Percentiles rank a stretch among this genome's conserved stretches.
Evolutionary conservation across 2,113 vertebrate species (phyloP).

Genomic region (Orientallactaga bullata): DNA sequence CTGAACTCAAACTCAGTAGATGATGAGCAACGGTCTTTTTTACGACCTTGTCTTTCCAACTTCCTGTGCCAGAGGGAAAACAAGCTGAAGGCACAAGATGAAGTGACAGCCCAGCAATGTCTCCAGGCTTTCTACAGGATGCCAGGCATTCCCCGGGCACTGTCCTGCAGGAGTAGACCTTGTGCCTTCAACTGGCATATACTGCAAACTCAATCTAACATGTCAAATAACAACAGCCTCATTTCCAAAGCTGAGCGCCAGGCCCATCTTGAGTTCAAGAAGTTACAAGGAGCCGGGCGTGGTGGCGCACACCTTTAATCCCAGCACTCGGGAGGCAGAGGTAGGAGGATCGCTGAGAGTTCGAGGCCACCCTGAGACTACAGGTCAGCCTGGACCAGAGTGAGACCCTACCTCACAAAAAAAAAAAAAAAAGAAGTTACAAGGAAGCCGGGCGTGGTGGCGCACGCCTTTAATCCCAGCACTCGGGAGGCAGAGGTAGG

Average conservation of each 20-base stretch:
- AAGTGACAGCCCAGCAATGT: background rate
- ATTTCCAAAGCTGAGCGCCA: constrained; percentile 42
- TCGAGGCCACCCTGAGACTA: no score
- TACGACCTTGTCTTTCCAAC: background rate
- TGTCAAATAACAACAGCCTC: constrained; percentile 30
- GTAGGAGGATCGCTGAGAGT: no score
- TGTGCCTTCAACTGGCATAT: background rate
- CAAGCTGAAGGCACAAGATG: background rate
- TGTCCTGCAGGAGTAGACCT: background rate
- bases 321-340: no score
- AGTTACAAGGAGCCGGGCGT: no score
- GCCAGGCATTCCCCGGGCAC: background rate
- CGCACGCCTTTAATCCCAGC: no score
- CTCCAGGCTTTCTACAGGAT: background rate
- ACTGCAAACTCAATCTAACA: constrained; percentile 50
- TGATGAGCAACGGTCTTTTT: background rate
- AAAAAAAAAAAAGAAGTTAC: no score
- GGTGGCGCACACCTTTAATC: no score
- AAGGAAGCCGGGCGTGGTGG: no score
- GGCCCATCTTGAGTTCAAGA: background rate
- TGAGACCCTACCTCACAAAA: no score
- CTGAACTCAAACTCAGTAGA: background rate
- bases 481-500: no score
- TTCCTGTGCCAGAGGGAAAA: background rate
- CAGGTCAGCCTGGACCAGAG: no score